These are phyloP conservation scores for Bombus confusus DNA, from an alignment of 1,140 invertebrate genomes.

Conservation along the genomic window DNA sequence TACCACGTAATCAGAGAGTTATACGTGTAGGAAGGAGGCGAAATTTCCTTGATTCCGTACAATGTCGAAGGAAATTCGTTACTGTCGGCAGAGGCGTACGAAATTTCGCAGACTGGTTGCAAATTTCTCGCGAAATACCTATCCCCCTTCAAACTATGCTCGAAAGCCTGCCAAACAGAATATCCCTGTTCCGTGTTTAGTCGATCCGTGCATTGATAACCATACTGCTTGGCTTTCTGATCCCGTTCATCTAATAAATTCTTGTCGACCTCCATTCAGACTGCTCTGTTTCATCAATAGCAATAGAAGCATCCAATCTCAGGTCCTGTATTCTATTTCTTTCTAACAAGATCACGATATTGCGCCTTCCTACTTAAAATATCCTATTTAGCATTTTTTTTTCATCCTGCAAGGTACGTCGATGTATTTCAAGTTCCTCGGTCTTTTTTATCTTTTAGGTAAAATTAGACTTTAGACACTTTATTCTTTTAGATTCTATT, in stretches of 20 bases:
- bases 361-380: neutral
- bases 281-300: neutral
- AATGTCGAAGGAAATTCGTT: conserved; percentile 31
- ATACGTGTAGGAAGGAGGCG: neutral
- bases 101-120: neutral
- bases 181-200: neutral
- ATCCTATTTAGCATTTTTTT: neutral
- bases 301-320: neutral
- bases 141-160: conserved; percentile 1
- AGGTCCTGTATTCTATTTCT: neutral
- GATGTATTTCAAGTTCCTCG: neutral
- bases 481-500: too few species aligned
- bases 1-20: neutral
- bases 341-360: neutral
- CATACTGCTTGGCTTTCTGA: neutral
- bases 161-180: neutral
- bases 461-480: too few species aligned
- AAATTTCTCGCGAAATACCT: conserved; percentile 27
- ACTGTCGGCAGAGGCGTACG: neutral
- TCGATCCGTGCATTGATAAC: conserved; percentile 1
- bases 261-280: neutral
- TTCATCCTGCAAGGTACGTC: neutral
- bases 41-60: conserved; percentile 14
- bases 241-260: conserved; percentile 5
- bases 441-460: too few species aligned